These are phyloP conservation scores for Mactromeris polynyma DNA, from an alignment of 2,888 invertebrate genomes.

Conservation along the genomic window DNA sequence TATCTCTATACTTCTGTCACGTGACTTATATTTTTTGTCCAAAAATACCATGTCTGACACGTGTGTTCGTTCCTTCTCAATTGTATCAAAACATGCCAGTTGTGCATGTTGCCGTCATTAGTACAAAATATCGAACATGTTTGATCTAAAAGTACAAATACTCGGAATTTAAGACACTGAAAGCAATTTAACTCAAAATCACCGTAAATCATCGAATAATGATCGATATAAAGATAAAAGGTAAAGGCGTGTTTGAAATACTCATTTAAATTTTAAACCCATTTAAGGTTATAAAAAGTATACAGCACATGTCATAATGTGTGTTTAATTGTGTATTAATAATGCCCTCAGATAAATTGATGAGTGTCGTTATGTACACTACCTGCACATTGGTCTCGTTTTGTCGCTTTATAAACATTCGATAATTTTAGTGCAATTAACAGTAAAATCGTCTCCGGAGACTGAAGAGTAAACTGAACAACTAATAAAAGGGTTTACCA, in stretches of 20 bases:
- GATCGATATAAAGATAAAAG: not conserved
- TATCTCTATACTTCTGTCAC: too few species aligned
- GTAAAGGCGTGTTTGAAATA: not conserved
- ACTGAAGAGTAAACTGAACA: constrained; percentile 12
- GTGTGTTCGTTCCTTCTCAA: too few species aligned
- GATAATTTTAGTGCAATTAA: not conserved
- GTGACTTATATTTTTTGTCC: too few species aligned
- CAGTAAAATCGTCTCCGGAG: not conserved
- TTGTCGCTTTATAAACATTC: not conserved
- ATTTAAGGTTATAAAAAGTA: not conserved
- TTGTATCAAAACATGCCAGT: not conserved
- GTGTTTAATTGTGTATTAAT: constrained; percentile 7
- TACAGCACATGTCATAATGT: not conserved
- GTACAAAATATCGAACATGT: not conserved
- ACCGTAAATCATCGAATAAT: not conserved
- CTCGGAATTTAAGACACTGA: not conserved
- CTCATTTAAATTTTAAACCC: not conserved
- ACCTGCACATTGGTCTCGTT: not conserved
- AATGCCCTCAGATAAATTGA: not conserved
- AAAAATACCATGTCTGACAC: too few species aligned
- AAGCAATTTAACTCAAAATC: not conserved
- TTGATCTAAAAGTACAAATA: not conserved
- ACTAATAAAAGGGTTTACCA: constrained; percentile 26
- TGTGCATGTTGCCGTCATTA: not conserved
- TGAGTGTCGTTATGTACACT: constrained; percentile 13